Evolutionary conservation across 2,797 vertebrate species (phyloP), one percentile per base, ranked within the genome.

Genomic region (Prionace glauca): DNA sequence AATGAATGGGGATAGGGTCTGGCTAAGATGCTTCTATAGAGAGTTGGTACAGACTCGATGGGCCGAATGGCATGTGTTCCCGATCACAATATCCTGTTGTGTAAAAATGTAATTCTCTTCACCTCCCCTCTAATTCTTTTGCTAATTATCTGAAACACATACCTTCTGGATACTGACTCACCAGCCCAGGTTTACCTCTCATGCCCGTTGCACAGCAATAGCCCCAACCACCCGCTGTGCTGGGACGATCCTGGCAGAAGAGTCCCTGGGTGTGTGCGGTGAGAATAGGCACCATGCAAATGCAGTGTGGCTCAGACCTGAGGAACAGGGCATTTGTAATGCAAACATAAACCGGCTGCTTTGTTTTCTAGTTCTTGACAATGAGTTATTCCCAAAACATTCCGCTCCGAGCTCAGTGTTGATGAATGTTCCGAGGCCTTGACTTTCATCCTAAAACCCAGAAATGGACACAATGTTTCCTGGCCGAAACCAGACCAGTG

Each of bases 351-450:
- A 88, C 45, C 5, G 29, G 86, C 24, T 29, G 86, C 0, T 88
- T 60, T 88, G 81, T 84, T 84, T 84, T 84, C 36, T 24, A 45
- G 20, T 45, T 84, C 41, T 56, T 45, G 45, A 60, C 2, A 16
- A 29, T 22, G 36, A 60, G 86, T 88, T 88, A 88, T 56, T 26
- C 56, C 86, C 86, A 88, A 88, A 88, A 88, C 86, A 60, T 88
- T 60, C 60, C 24, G 26, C 18, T 84, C 36, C 45, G 8, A 1
- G 1, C 20, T 22, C 41, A 4, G 8, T 45, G 20, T 24, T 84
- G 41, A 45, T 77, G 72, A 77, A 32, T 32, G 72, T 77, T 77
- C 72, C 29, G n/a, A n/a, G 72, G 72, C 72, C 72, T 32, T 77
- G 72, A 32, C 32, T 12, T n/a, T 29, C 29, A 29, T 77, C 10